Evolutionary conservation across 2,797 vertebrate species (phyloP), one percentile per base, ranked within the genome.

Genomic region (Euphonia xanthogaster): DNA sequence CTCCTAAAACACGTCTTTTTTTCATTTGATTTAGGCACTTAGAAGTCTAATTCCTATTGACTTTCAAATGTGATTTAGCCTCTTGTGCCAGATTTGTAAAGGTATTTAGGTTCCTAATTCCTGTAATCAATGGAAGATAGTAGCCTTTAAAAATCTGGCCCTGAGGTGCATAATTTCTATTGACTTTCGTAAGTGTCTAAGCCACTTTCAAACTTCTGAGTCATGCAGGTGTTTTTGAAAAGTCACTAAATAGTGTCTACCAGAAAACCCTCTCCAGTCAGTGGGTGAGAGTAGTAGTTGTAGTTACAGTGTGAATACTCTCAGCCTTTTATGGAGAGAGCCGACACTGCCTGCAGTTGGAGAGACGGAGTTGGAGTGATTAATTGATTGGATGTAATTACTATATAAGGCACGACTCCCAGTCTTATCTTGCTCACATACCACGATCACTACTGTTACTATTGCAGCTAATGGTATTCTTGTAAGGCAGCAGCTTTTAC

Each of bases 11-110:
- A 93, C 44, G 0, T 88, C 85, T 95, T 97, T 95, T 96, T 95
- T 96, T 97, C 94, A 96, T 96, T 93, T 96, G 95, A 95, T 94
- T 96, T 97, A 96, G 88, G 83, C 94, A 96, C 93, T 95, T 94
- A 96, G 90, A 72, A 86, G 72, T 55, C 85, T 97, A 97, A 97
- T 96, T 94, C 86, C 82, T 96, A 95, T 97, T 93, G 96, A 97
- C 94, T 97, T 95, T 96, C 94, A 97, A 95, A 97, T 96, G 94
- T 93, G 95, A 96, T 97, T 95, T 95, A 94, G 93, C 85, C 93
- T 95, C 91, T 93, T 94, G 93, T 94, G 96, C 90, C 84, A 95
- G 91, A 97, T 95, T 97, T 97, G 94, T 95, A 96, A 94, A 97
- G 90, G 93, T 96, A 96, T 96, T 97, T 96, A 95, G 95, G 91